Evolutionary conservation across 1,140 invertebrate species (phyloP).

Genomic region (Leptinotarsa lineolata): DNA sequence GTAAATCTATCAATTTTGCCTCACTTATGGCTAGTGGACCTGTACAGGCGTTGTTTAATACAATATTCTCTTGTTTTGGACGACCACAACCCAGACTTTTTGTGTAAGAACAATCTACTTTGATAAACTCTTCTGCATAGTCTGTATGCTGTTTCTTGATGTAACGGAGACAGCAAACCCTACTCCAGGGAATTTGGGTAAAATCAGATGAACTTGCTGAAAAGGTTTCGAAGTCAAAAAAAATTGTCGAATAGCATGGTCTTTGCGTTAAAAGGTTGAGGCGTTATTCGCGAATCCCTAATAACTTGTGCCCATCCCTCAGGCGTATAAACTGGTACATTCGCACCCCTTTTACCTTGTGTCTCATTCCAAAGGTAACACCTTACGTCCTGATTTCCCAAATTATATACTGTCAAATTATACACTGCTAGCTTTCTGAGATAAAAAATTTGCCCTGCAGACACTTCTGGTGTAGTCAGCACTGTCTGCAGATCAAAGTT

Average conservation of each 20-base stretch:
- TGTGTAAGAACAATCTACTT: no score
- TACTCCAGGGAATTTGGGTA: neutral
- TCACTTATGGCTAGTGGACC: no score
- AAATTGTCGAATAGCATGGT: neutral
- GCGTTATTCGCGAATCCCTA: neutral
- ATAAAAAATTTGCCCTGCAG: slow-evolving; percentile 54
- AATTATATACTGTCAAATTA: slow-evolving; percentile 58
- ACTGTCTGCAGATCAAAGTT: no score
- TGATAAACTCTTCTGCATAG: no score
- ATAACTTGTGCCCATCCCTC: neutral
- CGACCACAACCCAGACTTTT: no score
- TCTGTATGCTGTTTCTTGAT: neutral
- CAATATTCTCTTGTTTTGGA: no score
- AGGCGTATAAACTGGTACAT: neutral
- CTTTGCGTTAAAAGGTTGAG: neutral
- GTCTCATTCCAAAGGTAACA: slow-evolving; percentile 34
- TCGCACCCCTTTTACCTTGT: neutral
- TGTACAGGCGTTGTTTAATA: no score
- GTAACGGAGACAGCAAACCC: neutral
- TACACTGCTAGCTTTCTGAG: slow-evolving; percentile 56
- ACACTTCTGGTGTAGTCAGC: no score
- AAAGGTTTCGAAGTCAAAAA: neutral
- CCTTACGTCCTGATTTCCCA: slow-evolving; percentile 25
- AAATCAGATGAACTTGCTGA: neutral
- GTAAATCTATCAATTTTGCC: no score